Evolutionary conservation across 2,113 vertebrate species (phyloP), one percentile per base, ranked within the genome.

Genomic region (Takifugu bimaculatus): DNA sequence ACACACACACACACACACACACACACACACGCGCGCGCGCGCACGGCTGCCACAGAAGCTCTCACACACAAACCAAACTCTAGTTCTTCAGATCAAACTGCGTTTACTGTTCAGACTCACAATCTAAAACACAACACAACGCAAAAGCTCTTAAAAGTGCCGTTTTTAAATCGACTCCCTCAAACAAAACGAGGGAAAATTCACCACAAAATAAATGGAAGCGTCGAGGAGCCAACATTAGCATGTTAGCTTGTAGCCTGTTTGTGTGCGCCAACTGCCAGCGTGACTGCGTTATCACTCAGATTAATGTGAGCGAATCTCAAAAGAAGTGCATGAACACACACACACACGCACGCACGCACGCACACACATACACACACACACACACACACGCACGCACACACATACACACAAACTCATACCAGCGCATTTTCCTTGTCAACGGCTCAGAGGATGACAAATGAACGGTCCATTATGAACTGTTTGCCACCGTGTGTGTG

Each of bases 401-500:
- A 56, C 65, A 69, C 60, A 55, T 55, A 59, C 62, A 50, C 27
- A 65, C 63, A 43, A 32, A 54, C 35, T 54, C 48, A 65, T 44
- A 69, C 67, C 65, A 56, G 61, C 62, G 54, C 61, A 59, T 59
- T 58, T 78, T 62, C 76, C 71, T 81, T 85, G 75, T 79, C 83
- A 81, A 68, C 80, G 59, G 66, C 73, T 77, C 73, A 67, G 71
- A 79, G 69, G 72, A 85, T 83, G 83, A 85, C 71, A 83, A 83
- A 85, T 83, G 83, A 77, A 81, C 58, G 15, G 57, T 70, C 68
- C 63, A 77, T 79, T 75, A 75, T 75, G 55, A 78, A 78, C 68
- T 68, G 77, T 79, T 84, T 63, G 64, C 67, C 57, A 64, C 27
- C 13, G 44, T 42, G 64, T 58, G 61, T 70, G 60, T 50, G 52